phyloP scores from a whole-genome alignment of 2,888 invertebrate species.

The Bimastos eiseni region DNA sequence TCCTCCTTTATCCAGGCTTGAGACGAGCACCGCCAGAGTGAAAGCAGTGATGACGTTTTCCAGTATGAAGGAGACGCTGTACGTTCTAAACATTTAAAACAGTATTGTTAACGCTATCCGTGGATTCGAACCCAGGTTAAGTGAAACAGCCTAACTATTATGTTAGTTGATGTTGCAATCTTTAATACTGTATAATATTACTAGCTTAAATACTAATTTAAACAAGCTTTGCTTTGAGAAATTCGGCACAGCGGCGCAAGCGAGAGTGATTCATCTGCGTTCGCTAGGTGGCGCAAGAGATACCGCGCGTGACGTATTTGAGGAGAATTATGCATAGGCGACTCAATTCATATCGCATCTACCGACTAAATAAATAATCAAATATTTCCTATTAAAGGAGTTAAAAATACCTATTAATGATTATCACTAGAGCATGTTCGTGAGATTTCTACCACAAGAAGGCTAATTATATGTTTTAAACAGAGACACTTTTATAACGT shows the following conservation, averaged over 20 bases:
- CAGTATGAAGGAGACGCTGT: too few species aligned
- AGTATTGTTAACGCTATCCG: too few species aligned
- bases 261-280: neutral
- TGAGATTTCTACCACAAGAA: neutral
- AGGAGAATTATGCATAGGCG: neutral
- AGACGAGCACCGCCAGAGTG: too few species aligned
- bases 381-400: neutral
- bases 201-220: too few species aligned
- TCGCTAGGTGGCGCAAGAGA: neutral
- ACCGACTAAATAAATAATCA: constrained; percentile 5
- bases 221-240: neutral
- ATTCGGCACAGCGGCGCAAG: neutral
- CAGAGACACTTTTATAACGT: too few species aligned
- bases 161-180: neutral
- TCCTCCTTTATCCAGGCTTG: too few species aligned
- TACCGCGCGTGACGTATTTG: neutral
- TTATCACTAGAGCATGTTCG: too few species aligned
- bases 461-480: too few species aligned
- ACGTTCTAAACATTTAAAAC: too few species aligned
- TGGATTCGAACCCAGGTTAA: too few species aligned
- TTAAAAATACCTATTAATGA: neutral
- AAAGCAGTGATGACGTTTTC: too few species aligned
- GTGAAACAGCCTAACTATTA: neutral
- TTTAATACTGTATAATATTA: neutral
- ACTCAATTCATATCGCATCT: constrained; percentile 13